Conservation (phyloP, 2,888 invertebrate genomes). For the Caenorhabditis macrosperma region DNA sequence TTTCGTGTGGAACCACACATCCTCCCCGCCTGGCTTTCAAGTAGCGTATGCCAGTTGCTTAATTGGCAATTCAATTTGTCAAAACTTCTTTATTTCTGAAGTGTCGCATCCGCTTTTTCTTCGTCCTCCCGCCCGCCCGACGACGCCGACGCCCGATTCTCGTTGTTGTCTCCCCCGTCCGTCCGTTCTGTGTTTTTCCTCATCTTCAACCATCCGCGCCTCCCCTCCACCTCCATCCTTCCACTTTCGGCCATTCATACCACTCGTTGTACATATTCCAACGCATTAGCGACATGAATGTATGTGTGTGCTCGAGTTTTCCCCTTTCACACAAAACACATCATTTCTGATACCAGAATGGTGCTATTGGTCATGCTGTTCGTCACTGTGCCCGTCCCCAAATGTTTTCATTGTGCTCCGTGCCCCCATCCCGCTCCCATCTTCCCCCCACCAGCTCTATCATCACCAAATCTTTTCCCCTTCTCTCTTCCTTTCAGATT, state of each 20-base stretch:
- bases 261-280: not conserved
- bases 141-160: not conserved
- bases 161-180: slow-evolving; percentile 1
- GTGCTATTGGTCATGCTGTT: not conserved
- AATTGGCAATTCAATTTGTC: slow-evolving; percentile 62
- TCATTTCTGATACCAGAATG: not conserved
- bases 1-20: slow-evolving; percentile 8
- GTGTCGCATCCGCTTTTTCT: slow-evolving; percentile 47
- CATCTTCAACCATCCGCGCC: not conserved
- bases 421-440: not conserved
- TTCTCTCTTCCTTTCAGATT: slow-evolving; percentile 20
- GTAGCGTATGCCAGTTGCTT: slow-evolving; percentile 42
- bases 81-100: slow-evolving; percentile 58
- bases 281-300: not conserved
- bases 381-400: not conserved
- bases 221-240: not conserved
- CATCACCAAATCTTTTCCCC: slow-evolving; percentile 16
- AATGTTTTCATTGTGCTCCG: not conserved
- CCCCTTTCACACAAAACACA: not conserved
- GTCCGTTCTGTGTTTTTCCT: slow-evolving; percentile 13
- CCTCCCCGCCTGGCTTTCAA: slow-evolving; percentile 34
- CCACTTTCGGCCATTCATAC: slow-evolving; percentile 1
- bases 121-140: not conserved
- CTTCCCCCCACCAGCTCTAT: slow-evolving; percentile 25
- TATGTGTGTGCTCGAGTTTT: no score